Evolutionary conservation across 1,140 invertebrate genomes (phyloP), one percentile per base, ranked within the genome.

Genomic region (Heliconius hermathena): DNA sequence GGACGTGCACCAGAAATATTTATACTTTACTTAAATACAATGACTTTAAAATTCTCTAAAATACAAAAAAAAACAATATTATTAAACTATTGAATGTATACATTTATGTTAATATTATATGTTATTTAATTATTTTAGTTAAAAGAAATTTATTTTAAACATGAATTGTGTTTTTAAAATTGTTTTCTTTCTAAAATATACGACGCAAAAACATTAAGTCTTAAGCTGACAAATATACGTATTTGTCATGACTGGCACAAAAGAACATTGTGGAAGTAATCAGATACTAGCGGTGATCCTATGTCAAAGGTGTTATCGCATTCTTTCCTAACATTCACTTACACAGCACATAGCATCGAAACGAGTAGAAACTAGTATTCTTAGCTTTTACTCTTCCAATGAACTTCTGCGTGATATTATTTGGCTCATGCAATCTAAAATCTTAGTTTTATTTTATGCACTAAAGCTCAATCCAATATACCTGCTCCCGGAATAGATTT

Each of bases 271-370:
- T 80, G 71, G 22, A 74, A 73, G 84, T 83, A 84, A 84, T 80
- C 38, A 71, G 81, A 84, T 77, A 82, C 71, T 46, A 52, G 33
- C 80, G 73, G 71, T 38, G 38, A 73, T 77, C 57, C 70, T 75
- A 70, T 83, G 85, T 79, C 81, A 79, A 83, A 85, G 66, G 74
- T 73, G 71, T 80, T 82, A 85, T 84, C 83, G 83, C 85, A 87
- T 88, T 85, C 84, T 85, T 89, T 89, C 84, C 83, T 83, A 87
- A 79, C 81, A 73, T 78, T 81, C 66, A 74, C 76, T 74, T 79
- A 71, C 73, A 41, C 75, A 76, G 83, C 78, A 81, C 38, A 81
- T 82, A 79, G 71, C 71, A 36, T 26, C 33, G 29, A 71, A 71
- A 33, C 29, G 3, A 29, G 60, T 13, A 70, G n/a, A 70, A 70